A percentile compares a stretch with the other conserved stretches of the same genome.
Conservation (phyloP, 2,888 invertebrate species). For the Stenolophus ochropezus region DNA sequence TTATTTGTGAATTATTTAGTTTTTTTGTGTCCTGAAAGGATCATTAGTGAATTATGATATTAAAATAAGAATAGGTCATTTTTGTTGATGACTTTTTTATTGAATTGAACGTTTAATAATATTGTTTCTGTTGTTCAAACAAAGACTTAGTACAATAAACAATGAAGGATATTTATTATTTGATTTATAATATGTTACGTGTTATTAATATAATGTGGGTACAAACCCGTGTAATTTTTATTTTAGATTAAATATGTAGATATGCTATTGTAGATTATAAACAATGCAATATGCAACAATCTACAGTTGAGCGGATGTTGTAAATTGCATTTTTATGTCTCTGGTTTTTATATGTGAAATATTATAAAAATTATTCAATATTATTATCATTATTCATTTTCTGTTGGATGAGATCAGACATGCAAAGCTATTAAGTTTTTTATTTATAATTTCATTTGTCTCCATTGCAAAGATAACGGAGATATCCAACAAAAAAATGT, state of each 20-base stretch:
- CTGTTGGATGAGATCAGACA: not conserved
- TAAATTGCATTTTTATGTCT: not conserved
- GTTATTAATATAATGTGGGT: conserved; percentile 2
- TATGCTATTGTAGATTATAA: not conserved
- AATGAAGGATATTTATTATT: not conserved
- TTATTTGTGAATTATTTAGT: conserved; percentile 49
- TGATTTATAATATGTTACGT: not conserved
- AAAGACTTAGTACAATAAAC: not conserved
- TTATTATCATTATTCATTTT: not conserved
- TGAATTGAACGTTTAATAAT: conserved; percentile 15
- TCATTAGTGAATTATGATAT: conserved; percentile 50
- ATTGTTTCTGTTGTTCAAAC: not conserved
- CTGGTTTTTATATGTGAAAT: not conserved
- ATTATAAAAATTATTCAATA: not conserved
- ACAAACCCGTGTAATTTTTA: not conserved
- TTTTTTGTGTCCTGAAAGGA: conserved; percentile 34
- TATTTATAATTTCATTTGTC: too few species aligned
- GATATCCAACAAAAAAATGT: too few species aligned
- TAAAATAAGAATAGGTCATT: conserved; percentile 27
- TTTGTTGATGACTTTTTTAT: conserved; percentile 33
- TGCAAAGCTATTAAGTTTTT: not conserved
- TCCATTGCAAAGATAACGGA: too few species aligned
- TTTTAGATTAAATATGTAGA: not conserved
- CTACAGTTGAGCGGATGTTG: not conserved
- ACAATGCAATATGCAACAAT: not conserved